Evolutionary conservation across 2,888 invertebrate species (phyloP).

Genomic region (Congeria kusceri): DNA sequence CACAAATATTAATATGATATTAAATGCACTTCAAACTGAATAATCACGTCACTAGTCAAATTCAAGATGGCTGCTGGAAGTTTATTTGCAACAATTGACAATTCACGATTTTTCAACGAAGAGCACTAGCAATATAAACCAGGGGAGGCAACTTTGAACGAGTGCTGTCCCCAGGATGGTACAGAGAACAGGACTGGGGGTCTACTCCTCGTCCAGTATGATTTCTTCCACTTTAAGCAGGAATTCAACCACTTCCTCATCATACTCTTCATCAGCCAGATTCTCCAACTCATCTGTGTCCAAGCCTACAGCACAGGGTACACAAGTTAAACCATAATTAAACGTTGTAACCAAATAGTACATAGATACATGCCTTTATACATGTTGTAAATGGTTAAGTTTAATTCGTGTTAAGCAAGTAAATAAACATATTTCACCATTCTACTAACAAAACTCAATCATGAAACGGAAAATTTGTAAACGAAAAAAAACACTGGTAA

Average conservation of each 20-base stretch:
- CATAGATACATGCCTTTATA: no score
- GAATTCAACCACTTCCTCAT: conserved; percentile 98
- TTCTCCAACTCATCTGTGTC: conserved; percentile 96
- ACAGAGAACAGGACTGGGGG: not conserved
- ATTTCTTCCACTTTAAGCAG: conserved; percentile 97
- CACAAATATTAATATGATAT: not conserved
- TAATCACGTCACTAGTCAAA: conserved; percentile 37
- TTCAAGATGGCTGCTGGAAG: conserved; percentile 65
- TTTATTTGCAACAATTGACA: conserved; percentile 10
- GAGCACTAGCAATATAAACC: not conserved
- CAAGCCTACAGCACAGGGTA: conserved; percentile 88
- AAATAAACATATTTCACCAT: no score
- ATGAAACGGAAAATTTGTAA: no score
- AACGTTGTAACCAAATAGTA: no score
- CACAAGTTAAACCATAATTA: no score
- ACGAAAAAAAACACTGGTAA: no score
- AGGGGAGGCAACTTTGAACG: conserved; percentile 8
- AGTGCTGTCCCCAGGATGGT: not conserved
- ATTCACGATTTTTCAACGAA: not conserved
- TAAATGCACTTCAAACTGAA: not conserved
- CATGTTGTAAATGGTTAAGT: no score
- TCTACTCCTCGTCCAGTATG: conserved; percentile 82
- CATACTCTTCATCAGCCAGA: conserved; percentile 92
- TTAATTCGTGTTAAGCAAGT: no score
- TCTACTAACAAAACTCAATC: no score